Percentiles rank a stretch among this genome's conserved stretches.
Conservation (phyloP, 2,888 invertebrate genomes). For the Temnothorax rugatulus region DNA sequence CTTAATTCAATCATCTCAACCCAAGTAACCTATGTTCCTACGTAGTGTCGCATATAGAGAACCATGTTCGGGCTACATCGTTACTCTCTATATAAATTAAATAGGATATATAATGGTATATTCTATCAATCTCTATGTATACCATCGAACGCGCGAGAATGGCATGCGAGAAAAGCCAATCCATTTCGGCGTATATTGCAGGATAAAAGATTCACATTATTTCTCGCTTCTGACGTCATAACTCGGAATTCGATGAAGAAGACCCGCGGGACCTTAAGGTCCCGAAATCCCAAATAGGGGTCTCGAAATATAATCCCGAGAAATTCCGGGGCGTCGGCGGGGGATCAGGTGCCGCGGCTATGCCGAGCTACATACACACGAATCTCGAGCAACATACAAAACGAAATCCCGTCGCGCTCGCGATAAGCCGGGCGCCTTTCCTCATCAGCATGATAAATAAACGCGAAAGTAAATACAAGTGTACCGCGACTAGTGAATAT, state of each 20-base stretch:
- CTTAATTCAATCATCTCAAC: constrained; percentile 76
- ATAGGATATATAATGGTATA: background rate
- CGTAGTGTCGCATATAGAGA: constrained; percentile 12
- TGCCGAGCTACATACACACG: background rate
- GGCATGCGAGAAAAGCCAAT: background rate
- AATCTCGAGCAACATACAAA: background rate
- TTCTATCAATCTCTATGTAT: background rate
- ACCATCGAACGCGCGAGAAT: background rate
- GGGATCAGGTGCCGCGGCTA: background rate
- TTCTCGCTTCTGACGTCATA: background rate
- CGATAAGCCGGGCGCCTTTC: constrained; percentile 36
- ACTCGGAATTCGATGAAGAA: background rate
- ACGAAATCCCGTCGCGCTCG: constrained; percentile 17
- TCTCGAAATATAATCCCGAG: constrained; percentile 18
- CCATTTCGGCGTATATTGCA: background rate
- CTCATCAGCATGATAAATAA: constrained; percentile 57
- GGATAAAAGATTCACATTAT: background rate
- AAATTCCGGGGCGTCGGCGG: background rate
- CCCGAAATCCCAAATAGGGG: background rate
- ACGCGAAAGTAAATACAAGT: constrained; percentile 53
- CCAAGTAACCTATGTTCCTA: constrained; percentile 36
- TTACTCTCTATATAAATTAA: constrained; percentile 19
- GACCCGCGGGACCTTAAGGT: background rate
- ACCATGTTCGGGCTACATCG: constrained; percentile 1
- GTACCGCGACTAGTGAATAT: constrained; percentile 50